A percentile compares a stretch with the other conserved stretches of the same genome.
These are phyloP conservation scores for Vanacampus margaritifer DNA, from an alignment of 2,113 vertebrate species.

Conservation along the genomic window DNA sequence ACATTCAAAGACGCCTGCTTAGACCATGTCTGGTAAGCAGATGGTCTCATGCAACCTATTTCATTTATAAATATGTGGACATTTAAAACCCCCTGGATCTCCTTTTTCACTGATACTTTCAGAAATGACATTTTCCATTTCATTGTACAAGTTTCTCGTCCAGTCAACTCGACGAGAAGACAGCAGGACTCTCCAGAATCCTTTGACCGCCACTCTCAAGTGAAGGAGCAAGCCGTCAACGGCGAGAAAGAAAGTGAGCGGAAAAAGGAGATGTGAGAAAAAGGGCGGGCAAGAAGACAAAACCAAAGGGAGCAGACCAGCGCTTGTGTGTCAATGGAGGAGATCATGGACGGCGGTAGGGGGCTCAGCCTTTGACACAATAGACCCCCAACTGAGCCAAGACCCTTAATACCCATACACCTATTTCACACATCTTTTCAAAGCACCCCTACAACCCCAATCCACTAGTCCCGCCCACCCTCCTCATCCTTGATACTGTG, in stretches of 20 bases:
- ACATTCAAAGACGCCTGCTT: too few relatives aligned
- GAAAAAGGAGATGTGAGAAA: slow-evolving; percentile 30
- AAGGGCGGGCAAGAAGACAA: slow-evolving; percentile 39
- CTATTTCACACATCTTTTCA: slow-evolving; percentile 77
- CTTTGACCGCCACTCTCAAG: slow-evolving; percentile 31
- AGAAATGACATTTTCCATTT: too few relatives aligned
- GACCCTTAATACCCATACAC: slow-evolving; percentile 74
- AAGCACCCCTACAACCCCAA: slow-evolving; percentile 59
- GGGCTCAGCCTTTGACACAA: slow-evolving; percentile 64
- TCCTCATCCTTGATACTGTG: slow-evolving; percentile 18
- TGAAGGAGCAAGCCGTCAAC: slow-evolving; percentile 16
- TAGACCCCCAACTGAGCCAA: slow-evolving; percentile 66
- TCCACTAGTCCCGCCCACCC: slow-evolving; percentile 16
- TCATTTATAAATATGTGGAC: too few relatives aligned
- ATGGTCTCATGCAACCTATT: too few relatives aligned
- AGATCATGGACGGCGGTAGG: slow-evolving; percentile 74
- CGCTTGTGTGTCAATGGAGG: slow-evolving; percentile 64
- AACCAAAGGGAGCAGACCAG: slow-evolving; percentile 48
- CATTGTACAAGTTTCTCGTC: neutral
- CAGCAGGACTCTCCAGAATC: slow-evolving; percentile 31
- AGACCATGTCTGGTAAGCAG: too few relatives aligned
- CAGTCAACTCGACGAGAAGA: neutral
- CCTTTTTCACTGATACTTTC: too few relatives aligned
- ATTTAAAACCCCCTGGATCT: too few relatives aligned
- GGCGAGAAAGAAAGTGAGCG: slow-evolving; percentile 29